Evolutionary conservation across 2,888 invertebrate genomes (phyloP).

Genomic region (Gnatocerus cornutus): DNA sequence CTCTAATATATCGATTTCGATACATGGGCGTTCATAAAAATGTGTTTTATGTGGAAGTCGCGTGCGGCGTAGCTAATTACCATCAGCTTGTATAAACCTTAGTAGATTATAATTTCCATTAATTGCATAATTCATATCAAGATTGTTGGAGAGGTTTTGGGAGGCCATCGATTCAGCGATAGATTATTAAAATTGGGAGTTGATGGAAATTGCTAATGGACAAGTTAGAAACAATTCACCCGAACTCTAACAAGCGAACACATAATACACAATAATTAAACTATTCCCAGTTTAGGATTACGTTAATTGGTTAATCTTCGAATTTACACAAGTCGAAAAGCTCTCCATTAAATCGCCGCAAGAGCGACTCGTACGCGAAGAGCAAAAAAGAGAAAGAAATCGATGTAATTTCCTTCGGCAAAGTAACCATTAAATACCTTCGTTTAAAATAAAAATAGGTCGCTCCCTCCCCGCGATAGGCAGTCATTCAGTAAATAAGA

Average conservation of each 20-base stretch:
- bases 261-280: constrained; percentile 41
- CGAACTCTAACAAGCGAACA: background rate
- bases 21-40: constrained; percentile 8
- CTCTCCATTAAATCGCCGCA: constrained; percentile 10
- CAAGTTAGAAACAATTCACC: constrained; percentile 40
- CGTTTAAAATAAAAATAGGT: constrained; percentile 50
- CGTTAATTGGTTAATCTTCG: constrained; percentile 43
- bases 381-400: constrained; percentile 31
- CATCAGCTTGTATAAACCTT: constrained; percentile 43
- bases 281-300: constrained; percentile 33
- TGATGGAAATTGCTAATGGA: constrained; percentile 42
- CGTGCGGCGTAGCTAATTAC: constrained; percentile 48
- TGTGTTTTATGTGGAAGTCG: constrained; percentile 31
- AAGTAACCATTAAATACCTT: constrained; percentile 24
- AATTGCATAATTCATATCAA: constrained; percentile 47
- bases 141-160: constrained; percentile 28
- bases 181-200: constrained; percentile 32
- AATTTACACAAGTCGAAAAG: constrained; percentile 26
- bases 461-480: constrained; percentile 42
- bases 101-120: constrained; percentile 44
- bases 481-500: constrained; percentile 38
- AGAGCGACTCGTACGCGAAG: constrained; percentile 5
- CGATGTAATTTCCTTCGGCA: constrained; percentile 35
- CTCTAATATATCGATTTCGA: constrained; percentile 1
- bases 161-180: constrained; percentile 16